Conservation (phyloP, 2,113 vertebrate species). For the Nasalis larvatus region DNA sequence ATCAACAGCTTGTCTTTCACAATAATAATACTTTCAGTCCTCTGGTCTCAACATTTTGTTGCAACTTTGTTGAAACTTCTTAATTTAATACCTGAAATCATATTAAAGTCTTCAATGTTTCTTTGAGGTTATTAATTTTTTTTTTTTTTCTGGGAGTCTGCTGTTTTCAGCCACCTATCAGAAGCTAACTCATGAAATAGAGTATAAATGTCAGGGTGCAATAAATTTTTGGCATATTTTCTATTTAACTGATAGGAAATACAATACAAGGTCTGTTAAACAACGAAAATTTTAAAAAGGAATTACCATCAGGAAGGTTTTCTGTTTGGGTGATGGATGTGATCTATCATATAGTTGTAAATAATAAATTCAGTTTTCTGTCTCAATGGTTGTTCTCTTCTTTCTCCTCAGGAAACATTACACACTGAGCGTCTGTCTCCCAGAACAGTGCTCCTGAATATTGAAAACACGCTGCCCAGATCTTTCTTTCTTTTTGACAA, state of each 20-base stretch:
- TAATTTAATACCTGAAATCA: not conserved
- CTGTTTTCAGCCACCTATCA: not conserved
- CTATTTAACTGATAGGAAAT: slow-evolving; percentile 35
- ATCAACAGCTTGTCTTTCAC: not conserved
- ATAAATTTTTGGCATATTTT: not conserved
- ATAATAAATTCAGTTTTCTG: slow-evolving; percentile 68
- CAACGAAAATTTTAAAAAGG: slow-evolving; percentile 52
- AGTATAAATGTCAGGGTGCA: not conserved
- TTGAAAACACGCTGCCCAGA: not conserved
- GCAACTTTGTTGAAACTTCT: not conserved
- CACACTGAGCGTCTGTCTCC: not conserved
- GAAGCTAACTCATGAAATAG: not conserved
- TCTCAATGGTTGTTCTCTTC: slow-evolving; percentile 49
- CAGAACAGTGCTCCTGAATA: not conserved
- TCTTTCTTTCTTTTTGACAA: not conserved
- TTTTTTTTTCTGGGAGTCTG: not conserved
- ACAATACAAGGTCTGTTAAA: slow-evolving; percentile 68
- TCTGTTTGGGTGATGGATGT: slow-evolving; percentile 62
- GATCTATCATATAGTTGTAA: slow-evolving; percentile 60
- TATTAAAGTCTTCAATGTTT: not conserved
- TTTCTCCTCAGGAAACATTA: slow-evolving; percentile 20
- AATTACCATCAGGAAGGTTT: not conserved
- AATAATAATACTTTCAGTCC: not conserved
- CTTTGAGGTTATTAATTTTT: not conserved
- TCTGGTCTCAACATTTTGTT: no score